A percentile compares a stretch with the other conserved stretches of the same genome.
phyloP scores from a whole-genome alignment of 2,888 invertebrate species.

The Ametastegia equiseti region DNA sequence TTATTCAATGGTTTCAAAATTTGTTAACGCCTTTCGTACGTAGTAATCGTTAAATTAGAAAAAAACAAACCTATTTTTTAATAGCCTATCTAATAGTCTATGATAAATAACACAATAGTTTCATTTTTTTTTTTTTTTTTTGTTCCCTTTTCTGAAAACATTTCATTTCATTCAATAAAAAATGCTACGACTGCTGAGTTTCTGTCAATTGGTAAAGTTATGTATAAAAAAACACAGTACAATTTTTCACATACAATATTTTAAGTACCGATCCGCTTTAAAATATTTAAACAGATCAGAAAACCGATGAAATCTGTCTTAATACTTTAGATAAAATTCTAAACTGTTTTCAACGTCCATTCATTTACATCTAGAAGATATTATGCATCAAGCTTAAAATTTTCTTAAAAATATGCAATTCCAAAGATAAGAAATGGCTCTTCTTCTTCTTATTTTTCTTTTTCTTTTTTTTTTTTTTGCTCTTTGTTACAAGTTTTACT shows the following conservation, averaged over 20 bases:
- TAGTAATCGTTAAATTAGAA: slow-evolving; percentile 56
- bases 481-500: not conserved
- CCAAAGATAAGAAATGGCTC: slow-evolving; percentile 33
- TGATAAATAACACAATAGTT: slow-evolving; percentile 59
- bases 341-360: slow-evolving; percentile 4
- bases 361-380: slow-evolving; percentile 41
- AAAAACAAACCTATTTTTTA: slow-evolving; percentile 51
- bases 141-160: slow-evolving; percentile 53
- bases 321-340: slow-evolving; percentile 42
- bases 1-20: slow-evolving; percentile 49
- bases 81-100: slow-evolving; percentile 55
- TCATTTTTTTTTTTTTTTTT: slow-evolving; percentile 51
- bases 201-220: slow-evolving; percentile 37
- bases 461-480: not conserved
- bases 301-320: slow-evolving; percentile 17
- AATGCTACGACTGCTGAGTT: slow-evolving; percentile 15
- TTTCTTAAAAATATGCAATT: slow-evolving; percentile 41
- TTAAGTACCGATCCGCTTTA: not conserved
- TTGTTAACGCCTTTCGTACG: slow-evolving; percentile 48
- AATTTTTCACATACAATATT: slow-evolving; percentile 38
- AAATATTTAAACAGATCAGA: slow-evolving; percentile 17
- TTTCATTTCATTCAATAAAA: slow-evolving; percentile 25
- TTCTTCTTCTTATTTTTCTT: not conserved
- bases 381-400: slow-evolving; percentile 19
- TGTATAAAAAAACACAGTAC: slow-evolving; percentile 39